A percentile compares a stretch with the other conserved stretches of the same genome.
These are phyloP conservation scores for Odontamblyopus rebecca DNA, from an alignment of 2,797 vertebrate species.

Conservation along the genomic window DNA sequence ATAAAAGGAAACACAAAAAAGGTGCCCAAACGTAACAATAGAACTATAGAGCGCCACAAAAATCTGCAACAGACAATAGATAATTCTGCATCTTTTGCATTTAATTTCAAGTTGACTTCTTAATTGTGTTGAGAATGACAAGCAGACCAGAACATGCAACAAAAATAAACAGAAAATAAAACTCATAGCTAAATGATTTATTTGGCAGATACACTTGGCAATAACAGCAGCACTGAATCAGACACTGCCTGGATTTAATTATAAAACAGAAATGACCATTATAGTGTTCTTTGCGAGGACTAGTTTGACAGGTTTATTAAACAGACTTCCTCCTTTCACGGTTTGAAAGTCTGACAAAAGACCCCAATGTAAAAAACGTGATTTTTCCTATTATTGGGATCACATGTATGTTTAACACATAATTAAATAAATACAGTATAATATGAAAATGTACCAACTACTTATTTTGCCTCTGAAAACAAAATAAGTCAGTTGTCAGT, in stretches of 20 bases:
- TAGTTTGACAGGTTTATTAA: neutral
- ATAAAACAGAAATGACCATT: too few species aligned
- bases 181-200: neutral
- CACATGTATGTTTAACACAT: neutral
- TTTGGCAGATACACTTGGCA: slow-evolving; percentile 18
- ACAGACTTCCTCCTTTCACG: neutral
- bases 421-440: neutral
- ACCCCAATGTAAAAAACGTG: neutral
- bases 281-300: neutral
- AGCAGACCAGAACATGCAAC: neutral
- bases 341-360: neutral
- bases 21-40: too few species aligned
- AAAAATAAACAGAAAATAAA: neutral
- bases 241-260: too few species aligned
- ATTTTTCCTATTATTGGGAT: neutral
- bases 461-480: neutral
- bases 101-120: too few species aligned
- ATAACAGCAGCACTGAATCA: neutral
- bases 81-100: too few species aligned
- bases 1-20: too few species aligned
- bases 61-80: too few species aligned
- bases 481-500: neutral
- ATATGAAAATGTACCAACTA: neutral
- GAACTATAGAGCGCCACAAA: too few species aligned
- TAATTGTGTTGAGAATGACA: too few species aligned